A percentile compares a stretch with the other conserved stretches of the same genome.
Evolutionary conservation across 2,113 vertebrate species (phyloP).

Genomic region (Plectropomus leopardus): DNA sequence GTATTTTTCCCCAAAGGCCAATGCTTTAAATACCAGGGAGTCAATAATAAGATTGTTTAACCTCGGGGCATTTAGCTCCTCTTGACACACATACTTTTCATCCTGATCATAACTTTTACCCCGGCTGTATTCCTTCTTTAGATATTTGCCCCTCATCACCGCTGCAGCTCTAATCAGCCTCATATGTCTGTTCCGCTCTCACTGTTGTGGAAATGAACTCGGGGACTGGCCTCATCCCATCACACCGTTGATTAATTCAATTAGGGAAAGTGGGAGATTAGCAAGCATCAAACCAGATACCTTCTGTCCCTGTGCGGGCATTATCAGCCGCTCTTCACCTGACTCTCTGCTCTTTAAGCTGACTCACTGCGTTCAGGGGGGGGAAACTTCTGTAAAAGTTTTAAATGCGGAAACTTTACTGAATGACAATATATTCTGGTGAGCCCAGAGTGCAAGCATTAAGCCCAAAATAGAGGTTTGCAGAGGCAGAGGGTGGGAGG

Average conservation of each 20-base stretch:
- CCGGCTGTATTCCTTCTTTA: background rate
- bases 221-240: conserved; percentile 61
- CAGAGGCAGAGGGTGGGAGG: conserved; percentile 75
- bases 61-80: background rate
- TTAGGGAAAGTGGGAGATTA: conserved; percentile 77
- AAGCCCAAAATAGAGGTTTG: conserved; percentile 76
- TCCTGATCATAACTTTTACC: background rate
- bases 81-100: background rate
- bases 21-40: conserved; percentile 31
- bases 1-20: background rate
- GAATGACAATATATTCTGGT: conserved; percentile 48
- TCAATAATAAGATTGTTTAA: background rate
- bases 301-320: conserved; percentile 53
- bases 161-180: conserved; percentile 22
- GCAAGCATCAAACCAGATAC: conserved; percentile 65
- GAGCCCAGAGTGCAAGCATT: conserved; percentile 52
- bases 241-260: conserved; percentile 76
- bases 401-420: conserved; percentile 33
- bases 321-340: conserved; percentile 6
- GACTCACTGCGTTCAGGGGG: conserved; percentile 19
- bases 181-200: conserved; percentile 39
- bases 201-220: conserved; percentile 54
- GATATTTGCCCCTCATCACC: background rate
- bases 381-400: conserved; percentile 18
- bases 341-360: background rate